Conservation (phyloP, 2,113 vertebrate genomes). For the Choloepus hoffmanni region DNA sequence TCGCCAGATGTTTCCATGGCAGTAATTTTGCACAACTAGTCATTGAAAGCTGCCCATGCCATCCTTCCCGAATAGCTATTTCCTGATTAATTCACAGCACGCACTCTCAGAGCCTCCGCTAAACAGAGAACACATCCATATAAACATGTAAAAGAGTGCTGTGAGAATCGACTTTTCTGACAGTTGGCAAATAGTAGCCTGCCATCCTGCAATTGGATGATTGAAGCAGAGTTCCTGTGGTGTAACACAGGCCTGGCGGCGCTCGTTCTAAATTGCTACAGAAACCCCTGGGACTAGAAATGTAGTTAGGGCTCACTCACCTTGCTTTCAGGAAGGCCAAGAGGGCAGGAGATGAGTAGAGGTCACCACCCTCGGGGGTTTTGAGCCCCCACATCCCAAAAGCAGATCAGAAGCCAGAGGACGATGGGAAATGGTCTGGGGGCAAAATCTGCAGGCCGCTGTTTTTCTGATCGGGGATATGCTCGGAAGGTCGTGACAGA, state of each 20-base stretch:
- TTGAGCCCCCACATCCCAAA: neutral
- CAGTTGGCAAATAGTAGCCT: conserved; percentile 65
- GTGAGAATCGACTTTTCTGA: conserved; percentile 62
- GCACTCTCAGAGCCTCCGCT: neutral
- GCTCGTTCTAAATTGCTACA: neutral
- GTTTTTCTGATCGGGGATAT: neutral
- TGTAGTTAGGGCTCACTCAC: neutral
- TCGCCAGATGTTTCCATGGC: conserved; percentile 3
- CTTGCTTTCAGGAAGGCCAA: neutral
- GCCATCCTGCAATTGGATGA: conserved; percentile 26
- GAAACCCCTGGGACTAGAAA: neutral
- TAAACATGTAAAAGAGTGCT: conserved; percentile 53
- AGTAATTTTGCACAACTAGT: conserved; percentile 25
- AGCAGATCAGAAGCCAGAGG: neutral
- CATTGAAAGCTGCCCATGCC: conserved; percentile 33
- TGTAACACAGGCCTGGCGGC: neutral
- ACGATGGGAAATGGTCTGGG: neutral
- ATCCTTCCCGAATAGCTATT: neutral
- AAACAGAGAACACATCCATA: conserved; percentile 44
- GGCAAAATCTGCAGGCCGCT: neutral
- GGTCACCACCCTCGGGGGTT: neutral
- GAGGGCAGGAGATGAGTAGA: rapidly evolving
- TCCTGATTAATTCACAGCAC: conserved; percentile 74
- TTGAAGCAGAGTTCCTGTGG: neutral
- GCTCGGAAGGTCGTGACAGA: neutral